Percentiles rank a stretch among this genome's conserved stretches.
Evolutionary conservation across 2,797 vertebrate species (phyloP).

Genomic region (Melanogrammus aeglefinus): DNA sequence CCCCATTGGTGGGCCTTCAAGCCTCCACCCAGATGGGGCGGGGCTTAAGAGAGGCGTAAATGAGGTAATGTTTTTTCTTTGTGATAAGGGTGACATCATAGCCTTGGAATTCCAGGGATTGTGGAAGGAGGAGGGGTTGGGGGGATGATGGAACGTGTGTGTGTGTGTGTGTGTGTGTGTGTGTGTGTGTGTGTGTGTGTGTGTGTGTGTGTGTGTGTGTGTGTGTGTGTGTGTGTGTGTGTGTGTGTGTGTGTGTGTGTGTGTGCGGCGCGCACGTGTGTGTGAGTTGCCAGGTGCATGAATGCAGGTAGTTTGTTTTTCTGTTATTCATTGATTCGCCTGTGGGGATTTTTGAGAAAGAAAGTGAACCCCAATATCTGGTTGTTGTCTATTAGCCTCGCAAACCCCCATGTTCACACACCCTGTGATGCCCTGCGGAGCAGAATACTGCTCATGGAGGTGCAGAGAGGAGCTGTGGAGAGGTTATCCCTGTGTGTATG

Average conservation of each 20-base stretch:
- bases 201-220: constrained; percentile 26
- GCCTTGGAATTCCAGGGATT: constrained; percentile 56
- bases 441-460: background rate
- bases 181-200: constrained; percentile 4
- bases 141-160: constrained; percentile 5
- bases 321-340: background rate
- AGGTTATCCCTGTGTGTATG: background rate
- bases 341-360: background rate
- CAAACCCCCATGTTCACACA: background rate
- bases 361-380: background rate
- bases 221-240: constrained; percentile 19
- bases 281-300: background rate
- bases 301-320: background rate
- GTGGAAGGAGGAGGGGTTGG: constrained; percentile 35
- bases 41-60: constrained; percentile 17
- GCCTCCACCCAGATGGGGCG: constrained; percentile 34
- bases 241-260: constrained; percentile 23
- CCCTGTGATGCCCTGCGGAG: background rate
- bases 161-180: constrained; percentile 17
- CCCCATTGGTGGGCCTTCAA: constrained; percentile 56
- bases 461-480: background rate
- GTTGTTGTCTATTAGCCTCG: background rate
- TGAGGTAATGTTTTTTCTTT: constrained; percentile 61
- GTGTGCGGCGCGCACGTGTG: constrained; percentile 25
- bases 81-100: constrained; percentile 65